phyloP scores from a whole-genome alignment of 2,888 invertebrate species.

The Rotaria sp. region DNA sequence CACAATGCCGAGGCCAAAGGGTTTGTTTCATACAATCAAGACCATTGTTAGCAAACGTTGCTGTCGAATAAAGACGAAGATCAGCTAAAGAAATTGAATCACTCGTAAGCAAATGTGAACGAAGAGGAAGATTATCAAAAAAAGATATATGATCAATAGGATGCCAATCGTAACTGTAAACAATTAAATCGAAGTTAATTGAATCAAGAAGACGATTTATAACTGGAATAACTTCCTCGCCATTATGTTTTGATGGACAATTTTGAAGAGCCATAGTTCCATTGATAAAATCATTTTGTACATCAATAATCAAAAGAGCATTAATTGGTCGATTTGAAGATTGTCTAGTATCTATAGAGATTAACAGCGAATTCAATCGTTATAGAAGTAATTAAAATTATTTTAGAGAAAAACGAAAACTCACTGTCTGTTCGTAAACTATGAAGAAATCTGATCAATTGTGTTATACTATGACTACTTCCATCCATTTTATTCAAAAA shows the following conservation, averaged over 20 bases:
- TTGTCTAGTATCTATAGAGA: neutral
- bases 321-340: neutral
- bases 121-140: slow-evolving; percentile 71
- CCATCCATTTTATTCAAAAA: neutral
- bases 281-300: slow-evolving; percentile 88
- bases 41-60: slow-evolving; percentile 70
- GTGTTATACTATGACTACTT: neutral
- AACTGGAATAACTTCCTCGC: slow-evolving; percentile 70
- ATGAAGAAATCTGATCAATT: neutral
- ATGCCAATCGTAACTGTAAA: slow-evolving; percentile 95
- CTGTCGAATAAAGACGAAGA: slow-evolving; percentile 64
- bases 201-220: slow-evolving; percentile 67
- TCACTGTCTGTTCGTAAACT: neutral
- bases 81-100: neutral
- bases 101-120: neutral
- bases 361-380: neutral
- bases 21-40: slow-evolving; percentile 77
- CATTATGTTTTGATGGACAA: slow-evolving; percentile 77
- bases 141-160: slow-evolving; percentile 90
- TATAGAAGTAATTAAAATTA: too few relatives aligned
- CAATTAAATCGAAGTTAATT: slow-evolving; percentile 69
- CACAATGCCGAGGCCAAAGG: slow-evolving; percentile 93
- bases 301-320: slow-evolving; percentile 80
- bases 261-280: slow-evolving; percentile 83
- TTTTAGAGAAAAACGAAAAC: neutral